These are phyloP conservation scores for Bombus superbus DNA, from an alignment of 1,140 invertebrate genomes.

Conservation along the genomic window DNA sequence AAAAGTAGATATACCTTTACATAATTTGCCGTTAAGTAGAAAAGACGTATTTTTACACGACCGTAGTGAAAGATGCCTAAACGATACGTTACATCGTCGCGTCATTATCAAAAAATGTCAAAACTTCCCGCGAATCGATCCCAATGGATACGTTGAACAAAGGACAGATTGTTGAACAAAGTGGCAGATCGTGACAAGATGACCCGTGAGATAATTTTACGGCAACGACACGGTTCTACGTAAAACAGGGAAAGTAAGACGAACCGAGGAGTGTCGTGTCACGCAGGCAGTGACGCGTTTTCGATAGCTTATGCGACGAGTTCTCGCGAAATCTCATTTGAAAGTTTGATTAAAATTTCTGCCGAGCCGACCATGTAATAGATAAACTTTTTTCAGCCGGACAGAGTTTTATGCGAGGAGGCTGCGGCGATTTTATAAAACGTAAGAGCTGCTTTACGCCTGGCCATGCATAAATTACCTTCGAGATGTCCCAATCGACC, in stretches of 20 bases:
- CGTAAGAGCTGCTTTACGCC: slow-evolving; percentile 31
- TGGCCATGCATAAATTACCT: slow-evolving; percentile 49
- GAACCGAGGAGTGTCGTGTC: neutral
- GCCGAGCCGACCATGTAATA: slow-evolving; percentile 46
- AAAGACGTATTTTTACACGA: too few species aligned
- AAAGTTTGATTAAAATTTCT: slow-evolving; percentile 71
- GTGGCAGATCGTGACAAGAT: neutral
- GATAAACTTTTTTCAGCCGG: slow-evolving; percentile 62
- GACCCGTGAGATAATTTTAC: slow-evolving; percentile 1
- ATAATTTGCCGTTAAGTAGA: too few species aligned
- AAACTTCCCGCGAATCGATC: neutral
- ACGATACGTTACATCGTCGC: too few species aligned
- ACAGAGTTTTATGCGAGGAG: slow-evolving; percentile 43
- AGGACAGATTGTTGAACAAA: neutral
- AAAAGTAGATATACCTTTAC: too few species aligned
- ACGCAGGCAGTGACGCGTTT: slow-evolving; percentile 57
- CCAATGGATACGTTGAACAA: neutral
- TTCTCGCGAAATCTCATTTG: slow-evolving; percentile 64
- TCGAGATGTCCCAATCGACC: neutral
- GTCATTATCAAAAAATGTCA: neutral
- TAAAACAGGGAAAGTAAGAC: neutral
- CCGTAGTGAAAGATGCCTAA: too few species aligned
- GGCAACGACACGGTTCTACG: slow-evolving; percentile 18
- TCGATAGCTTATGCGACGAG: slow-evolving; percentile 60
- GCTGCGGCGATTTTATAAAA: slow-evolving; percentile 59